Evolutionary conservation across 2,797 vertebrate species (phyloP).

Genomic region (Propithecus deckenii): DNA sequence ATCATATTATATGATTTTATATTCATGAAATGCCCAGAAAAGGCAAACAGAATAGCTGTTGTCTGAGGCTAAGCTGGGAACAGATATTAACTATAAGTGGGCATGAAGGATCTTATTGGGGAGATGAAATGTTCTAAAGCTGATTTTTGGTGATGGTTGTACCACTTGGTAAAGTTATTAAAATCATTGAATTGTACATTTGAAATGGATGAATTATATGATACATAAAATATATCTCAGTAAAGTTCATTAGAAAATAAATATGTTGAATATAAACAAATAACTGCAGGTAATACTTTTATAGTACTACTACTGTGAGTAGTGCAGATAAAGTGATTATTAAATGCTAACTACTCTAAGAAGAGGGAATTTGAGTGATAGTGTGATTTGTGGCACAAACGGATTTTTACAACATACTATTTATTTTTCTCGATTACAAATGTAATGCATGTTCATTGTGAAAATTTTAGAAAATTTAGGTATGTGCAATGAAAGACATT

Average conservation of each 20-base stretch:
- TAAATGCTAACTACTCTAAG: background rate
- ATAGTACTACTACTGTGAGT: background rate
- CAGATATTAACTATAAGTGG: background rate
- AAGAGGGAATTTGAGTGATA: background rate
- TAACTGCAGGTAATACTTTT: background rate
- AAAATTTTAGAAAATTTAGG: conserved; percentile 16
- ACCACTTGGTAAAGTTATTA: background rate
- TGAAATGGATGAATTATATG: background rate
- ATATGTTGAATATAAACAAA: background rate
- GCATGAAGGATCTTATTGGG: background rate
- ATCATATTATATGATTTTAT: background rate
- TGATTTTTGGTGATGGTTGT: background rate
- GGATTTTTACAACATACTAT: background rate
- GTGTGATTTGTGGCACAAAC: background rate
- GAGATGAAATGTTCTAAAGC: background rate
- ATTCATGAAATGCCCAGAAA: background rate
- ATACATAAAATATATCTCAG: background rate
- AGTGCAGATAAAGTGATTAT: background rate
- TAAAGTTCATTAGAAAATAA: background rate
- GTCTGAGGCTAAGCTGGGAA: background rate
- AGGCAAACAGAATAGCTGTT: background rate
- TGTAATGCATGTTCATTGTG: background rate
- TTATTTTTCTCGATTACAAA: conserved; percentile 16
- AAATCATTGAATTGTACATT: background rate
- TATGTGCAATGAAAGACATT: background rate